Percentiles rank a stretch among this genome's conserved stretches.
Evolutionary conservation across 2,113 vertebrate species (phyloP).

Genomic region (Ictalurus punctatus): DNA sequence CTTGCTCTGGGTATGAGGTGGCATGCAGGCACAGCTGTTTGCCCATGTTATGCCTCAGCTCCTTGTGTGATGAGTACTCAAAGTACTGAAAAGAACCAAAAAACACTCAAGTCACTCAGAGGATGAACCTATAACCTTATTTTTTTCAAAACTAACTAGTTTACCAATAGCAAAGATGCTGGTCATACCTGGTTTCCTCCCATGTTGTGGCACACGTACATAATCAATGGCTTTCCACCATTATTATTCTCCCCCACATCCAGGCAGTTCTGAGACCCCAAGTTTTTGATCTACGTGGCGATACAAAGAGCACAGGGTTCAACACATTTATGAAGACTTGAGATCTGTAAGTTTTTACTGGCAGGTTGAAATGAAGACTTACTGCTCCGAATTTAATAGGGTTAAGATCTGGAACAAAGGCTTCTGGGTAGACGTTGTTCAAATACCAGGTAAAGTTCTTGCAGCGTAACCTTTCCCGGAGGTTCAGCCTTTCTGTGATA

Average conservation of each 20-base stretch:
- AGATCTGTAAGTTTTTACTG: background rate
- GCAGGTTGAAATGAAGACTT: constrained; percentile 61
- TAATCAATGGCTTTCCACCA: constrained; percentile 87
- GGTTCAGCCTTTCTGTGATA: constrained; percentile 80
- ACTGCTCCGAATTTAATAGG: constrained; percentile 85
- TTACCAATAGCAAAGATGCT: background rate
- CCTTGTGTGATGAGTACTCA: constrained; percentile 84
- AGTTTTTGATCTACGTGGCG: constrained; percentile 81
- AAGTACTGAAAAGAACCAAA: constrained; percentile 80
- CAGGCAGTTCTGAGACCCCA: constrained; percentile 78
- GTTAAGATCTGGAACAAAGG: constrained; percentile 84
- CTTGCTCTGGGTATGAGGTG: background rate
- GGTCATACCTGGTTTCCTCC: constrained; percentile 92
- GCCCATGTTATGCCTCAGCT: constrained; percentile 91
- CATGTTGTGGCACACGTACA: constrained; percentile 92
- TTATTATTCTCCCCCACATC: constrained; percentile 88
- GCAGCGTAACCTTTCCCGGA: constrained; percentile 84
- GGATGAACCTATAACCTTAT: background rate
- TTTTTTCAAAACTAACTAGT: background rate
- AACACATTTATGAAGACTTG: background rate
- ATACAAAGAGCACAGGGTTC: background rate
- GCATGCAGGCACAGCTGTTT: constrained; percentile 89
- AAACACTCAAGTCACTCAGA: background rate
- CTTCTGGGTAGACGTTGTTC: constrained; percentile 88
- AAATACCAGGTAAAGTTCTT: constrained; percentile 95